Evolutionary conservation across 2,888 invertebrate genomes (phyloP).

Genomic region (Glaucopsyche alexis): DNA sequence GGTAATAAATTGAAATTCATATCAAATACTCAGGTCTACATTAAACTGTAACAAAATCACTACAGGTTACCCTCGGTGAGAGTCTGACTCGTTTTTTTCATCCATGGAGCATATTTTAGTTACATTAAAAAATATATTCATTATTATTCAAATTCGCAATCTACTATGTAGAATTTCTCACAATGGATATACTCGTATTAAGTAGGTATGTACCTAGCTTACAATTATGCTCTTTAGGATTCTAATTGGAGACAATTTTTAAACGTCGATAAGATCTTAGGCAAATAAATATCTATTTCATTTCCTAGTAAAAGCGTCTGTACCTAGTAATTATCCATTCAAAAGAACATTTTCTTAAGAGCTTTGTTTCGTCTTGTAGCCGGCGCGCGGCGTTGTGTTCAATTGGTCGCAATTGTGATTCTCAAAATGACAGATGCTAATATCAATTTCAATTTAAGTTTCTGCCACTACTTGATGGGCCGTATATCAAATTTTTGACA

Average conservation of each 20-base stretch:
- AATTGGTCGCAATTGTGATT: conserved; percentile 20
- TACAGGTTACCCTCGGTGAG: no score
- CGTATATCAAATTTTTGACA: background rate
- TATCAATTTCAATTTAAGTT: conserved; percentile 6
- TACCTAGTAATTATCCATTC: conserved; percentile 25
- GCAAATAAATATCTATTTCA: conserved; percentile 6
- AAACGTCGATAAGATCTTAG: background rate
- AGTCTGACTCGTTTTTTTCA: no score
- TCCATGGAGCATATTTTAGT: no score
- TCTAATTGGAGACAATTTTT: background rate
- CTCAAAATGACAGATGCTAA: conserved; percentile 19
- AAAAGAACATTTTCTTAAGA: conserved; percentile 16
- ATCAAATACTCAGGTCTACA: no score
- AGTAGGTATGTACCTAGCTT: no score
- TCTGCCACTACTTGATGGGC: background rate
- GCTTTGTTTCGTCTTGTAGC: conserved; percentile 2
- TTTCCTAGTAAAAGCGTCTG: conserved; percentile 7
- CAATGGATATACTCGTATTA: no score
- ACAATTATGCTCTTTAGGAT: no score
- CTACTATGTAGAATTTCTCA: no score
- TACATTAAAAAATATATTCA: no score
- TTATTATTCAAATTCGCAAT: no score
- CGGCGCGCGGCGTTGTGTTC: background rate
- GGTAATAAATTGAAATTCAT: no score
- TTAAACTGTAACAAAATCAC: no score